phyloP scores from a whole-genome alignment of 2,797 vertebrate species.

The Vultur gryphus region DNA sequence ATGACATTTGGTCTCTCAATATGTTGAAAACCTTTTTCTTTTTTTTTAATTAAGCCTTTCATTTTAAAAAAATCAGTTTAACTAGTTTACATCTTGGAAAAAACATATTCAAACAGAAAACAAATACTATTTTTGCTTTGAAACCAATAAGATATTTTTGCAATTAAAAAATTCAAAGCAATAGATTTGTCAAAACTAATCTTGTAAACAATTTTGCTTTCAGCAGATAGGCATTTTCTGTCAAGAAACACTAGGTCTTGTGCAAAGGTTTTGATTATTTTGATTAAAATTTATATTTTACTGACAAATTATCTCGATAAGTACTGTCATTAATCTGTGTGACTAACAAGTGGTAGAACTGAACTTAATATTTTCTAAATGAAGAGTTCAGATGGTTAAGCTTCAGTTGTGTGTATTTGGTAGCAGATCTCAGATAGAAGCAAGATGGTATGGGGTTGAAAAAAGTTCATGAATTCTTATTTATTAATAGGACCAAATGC shows the following conservation, averaged over 20 bases:
- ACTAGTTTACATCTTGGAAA: neutral
- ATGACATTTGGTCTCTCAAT: neutral
- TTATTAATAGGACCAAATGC: neutral
- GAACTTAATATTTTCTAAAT: neutral
- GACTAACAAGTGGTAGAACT: neutral
- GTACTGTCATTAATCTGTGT: neutral
- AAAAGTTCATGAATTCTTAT: neutral
- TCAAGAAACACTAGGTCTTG: neutral
- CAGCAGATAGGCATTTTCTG: neutral
- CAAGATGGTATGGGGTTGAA: neutral
- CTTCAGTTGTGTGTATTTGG: neutral
- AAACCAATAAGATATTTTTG: neutral
- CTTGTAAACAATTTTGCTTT: neutral
- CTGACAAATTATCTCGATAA: neutral
- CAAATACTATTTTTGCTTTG: neutral
- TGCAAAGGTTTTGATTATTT: neutral
- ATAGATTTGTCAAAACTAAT: neutral
- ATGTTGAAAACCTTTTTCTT: rapidly evolving
- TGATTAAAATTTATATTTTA: neutral
- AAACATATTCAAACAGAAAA: neutral
- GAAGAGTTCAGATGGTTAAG: neutral
- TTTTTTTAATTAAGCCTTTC: neutral
- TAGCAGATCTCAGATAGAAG: neutral
- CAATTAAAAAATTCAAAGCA: neutral
- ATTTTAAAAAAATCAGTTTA: neutral